Evolutionary conservation across 2,113 vertebrate species (phyloP).

Genomic region (Nibea albiflora): DNA sequence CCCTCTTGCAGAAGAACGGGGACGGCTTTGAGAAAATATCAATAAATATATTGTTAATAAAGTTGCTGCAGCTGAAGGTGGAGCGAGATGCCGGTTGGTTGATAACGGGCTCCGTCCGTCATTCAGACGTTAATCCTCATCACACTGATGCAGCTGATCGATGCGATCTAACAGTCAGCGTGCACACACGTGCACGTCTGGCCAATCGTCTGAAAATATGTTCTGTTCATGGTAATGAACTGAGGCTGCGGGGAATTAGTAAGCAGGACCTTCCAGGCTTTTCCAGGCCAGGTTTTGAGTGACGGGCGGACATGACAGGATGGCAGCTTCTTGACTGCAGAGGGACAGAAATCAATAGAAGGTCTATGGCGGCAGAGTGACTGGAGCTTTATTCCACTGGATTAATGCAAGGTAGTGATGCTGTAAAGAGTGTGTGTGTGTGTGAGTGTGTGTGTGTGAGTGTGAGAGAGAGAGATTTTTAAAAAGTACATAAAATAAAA

Average conservation of each 20-base stretch:
- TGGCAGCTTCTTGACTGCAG: constrained; percentile 63
- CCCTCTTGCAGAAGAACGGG: no score
- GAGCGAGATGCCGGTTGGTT: no score
- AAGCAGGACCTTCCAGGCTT: not conserved
- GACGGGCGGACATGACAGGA: constrained; percentile 78
- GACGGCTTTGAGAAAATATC: no score
- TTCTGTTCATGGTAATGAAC: not conserved
- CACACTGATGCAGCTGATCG: not conserved
- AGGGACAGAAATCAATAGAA: constrained; percentile 77
- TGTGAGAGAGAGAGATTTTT: not conserved
- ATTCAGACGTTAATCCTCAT: not conserved
- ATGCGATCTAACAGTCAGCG: not conserved
- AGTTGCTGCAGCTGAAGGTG: no score
- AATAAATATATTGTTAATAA: no score
- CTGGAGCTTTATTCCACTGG: constrained; percentile 69
- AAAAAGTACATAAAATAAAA: not conserved
- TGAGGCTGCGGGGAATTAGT: not conserved
- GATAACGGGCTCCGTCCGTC: not conserved
- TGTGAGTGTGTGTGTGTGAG: not conserved
- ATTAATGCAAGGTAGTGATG: constrained; percentile 62
- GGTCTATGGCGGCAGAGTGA: constrained; percentile 61
- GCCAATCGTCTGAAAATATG: not conserved
- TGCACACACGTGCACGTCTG: not conserved
- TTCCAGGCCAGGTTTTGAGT: constrained; percentile 60
- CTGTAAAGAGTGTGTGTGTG: constrained; percentile 1